These are phyloP conservation scores for Orius insidiosus DNA, from an alignment of 1,140 invertebrate species.

Conservation along the genomic window DNA sequence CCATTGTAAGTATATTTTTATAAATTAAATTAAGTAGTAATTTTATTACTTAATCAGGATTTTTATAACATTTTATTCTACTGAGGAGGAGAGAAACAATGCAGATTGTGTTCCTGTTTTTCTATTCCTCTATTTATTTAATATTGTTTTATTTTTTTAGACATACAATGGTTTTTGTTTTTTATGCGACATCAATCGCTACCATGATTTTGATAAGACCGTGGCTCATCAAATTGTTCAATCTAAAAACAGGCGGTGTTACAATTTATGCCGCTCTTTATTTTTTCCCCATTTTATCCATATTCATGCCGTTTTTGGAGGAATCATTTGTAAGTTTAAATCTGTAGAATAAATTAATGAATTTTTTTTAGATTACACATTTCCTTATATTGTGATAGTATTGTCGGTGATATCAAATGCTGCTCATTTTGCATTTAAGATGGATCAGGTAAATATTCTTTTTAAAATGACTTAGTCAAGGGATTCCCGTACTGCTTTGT, in stretches of 20 bases:
- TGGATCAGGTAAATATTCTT: conserved; percentile 69
- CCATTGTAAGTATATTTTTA: conserved; percentile 57
- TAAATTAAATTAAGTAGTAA: neutral
- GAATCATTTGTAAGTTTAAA: conserved; percentile 56
- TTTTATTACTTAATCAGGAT: too few species aligned
- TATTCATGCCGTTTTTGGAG: conserved; percentile 78
- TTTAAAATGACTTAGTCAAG: too few species aligned
- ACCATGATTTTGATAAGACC: conserved; percentile 65
- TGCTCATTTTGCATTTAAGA: conserved; percentile 73
- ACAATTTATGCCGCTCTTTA: conserved; percentile 88
- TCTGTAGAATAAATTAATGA: conserved; percentile 11
- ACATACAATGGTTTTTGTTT: conserved; percentile 86
- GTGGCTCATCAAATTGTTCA: conserved; percentile 42
- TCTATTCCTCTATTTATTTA: too few species aligned
- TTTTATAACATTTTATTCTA: too few species aligned
- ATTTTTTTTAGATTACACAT: conserved; percentile 62
- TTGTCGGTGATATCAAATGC: conserved; percentile 84
- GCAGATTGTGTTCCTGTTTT: too few species aligned
- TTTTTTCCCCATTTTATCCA: conserved; percentile 75
- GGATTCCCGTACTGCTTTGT: too few species aligned
- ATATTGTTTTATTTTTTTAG: conserved; percentile 32
- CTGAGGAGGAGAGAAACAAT: too few species aligned
- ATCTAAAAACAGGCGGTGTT: conserved; percentile 37
- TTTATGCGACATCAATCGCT: conserved; percentile 67
- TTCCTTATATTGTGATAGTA: conserved; percentile 86